phyloP scores from a whole-genome alignment of 2,888 invertebrate species.

The Xanthia icteritia region DNA sequence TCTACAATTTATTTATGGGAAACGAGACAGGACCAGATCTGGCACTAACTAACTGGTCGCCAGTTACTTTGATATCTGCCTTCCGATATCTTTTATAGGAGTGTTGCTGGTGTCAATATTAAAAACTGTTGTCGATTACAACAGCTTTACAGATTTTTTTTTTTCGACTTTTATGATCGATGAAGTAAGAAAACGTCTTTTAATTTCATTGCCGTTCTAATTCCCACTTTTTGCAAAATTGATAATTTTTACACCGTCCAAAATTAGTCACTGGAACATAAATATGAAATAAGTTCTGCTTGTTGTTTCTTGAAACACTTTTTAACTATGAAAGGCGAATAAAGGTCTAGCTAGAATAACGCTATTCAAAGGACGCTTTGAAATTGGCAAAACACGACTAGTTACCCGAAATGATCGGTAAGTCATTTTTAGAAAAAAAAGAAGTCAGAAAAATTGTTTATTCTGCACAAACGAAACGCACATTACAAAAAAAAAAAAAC shows the following conservation, averaged over 20 bases:
- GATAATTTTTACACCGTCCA: no score
- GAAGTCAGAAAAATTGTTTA: no score
- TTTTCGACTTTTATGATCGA: fast-evolving
- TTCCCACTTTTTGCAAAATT: background rate
- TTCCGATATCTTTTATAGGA: conserved; percentile 26
- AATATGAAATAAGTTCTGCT: background rate
- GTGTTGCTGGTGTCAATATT: background rate
- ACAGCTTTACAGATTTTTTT: background rate
- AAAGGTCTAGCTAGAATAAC: background rate
- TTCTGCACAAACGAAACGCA: no score
- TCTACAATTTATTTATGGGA: conserved; percentile 77
- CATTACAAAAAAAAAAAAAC: no score
- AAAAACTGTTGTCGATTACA: no score
- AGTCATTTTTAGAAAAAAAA: background rate
- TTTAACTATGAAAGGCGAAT: background rate
- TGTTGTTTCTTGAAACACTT: background rate
- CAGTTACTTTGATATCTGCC: conserved; percentile 29
- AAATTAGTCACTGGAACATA: background rate
- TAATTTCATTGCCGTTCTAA: background rate
- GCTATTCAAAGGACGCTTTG: background rate
- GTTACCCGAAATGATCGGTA: background rate
- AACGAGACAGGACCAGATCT: conserved; percentile 64
- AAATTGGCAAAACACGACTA: background rate
- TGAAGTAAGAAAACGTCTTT: background rate
- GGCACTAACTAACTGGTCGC: conserved; percentile 53